phyloP scores from a whole-genome alignment of 2,113 vertebrate species.

The Barbus barbus region DNA sequence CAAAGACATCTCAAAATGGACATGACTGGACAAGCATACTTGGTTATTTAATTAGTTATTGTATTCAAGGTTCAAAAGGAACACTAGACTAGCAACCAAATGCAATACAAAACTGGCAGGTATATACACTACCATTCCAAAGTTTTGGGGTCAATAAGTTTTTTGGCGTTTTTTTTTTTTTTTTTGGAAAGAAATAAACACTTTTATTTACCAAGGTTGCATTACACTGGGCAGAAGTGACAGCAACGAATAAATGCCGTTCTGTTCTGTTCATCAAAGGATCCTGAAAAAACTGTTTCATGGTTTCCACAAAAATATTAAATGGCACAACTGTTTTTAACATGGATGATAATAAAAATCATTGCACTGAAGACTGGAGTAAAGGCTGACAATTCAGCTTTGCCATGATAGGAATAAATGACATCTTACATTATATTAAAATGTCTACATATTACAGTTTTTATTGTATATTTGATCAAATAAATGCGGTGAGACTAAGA shows the following conservation, averaged over 20 bases:
- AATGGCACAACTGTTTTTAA: too few relatives aligned
- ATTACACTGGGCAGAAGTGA: too few relatives aligned
- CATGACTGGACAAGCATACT: background rate
- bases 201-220: too few relatives aligned
- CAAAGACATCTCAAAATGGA: background rate
- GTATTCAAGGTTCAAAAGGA: background rate
- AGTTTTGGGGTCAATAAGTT: background rate
- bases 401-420: background rate
- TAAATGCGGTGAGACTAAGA: background rate
- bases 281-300: too few relatives aligned
- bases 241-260: background rate
- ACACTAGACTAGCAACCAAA: background rate
- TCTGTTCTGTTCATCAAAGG: too few relatives aligned
- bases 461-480: background rate
- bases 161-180: too few relatives aligned
- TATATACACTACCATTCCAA: background rate
- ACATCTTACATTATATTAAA: background rate
- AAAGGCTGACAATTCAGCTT: too few relatives aligned
- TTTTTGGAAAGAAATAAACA: too few relatives aligned
- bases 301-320: too few relatives aligned
- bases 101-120: background rate
- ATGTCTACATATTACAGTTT: background rate
- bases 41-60: background rate
- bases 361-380: too few relatives aligned
- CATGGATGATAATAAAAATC: too few relatives aligned